phyloP scores from a whole-genome alignment of 2,113 vertebrate genomes.

The Ciconia maguari region DNA sequence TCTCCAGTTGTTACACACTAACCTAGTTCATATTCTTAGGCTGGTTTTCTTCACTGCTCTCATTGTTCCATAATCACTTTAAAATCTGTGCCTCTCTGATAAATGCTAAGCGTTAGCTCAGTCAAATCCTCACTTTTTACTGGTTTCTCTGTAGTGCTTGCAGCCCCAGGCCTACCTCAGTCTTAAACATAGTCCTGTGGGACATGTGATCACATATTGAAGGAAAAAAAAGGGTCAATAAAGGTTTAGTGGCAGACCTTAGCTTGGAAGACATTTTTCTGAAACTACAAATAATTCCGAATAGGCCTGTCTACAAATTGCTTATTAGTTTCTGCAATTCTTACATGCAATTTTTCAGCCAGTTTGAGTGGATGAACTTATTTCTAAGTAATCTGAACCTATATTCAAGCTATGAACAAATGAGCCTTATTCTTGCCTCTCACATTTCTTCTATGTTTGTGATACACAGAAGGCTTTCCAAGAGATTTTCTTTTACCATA shows the following conservation, averaged over 20 bases:
- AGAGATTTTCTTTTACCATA: neutral
- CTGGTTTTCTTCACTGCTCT: neutral
- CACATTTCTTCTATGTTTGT: neutral
- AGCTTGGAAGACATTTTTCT: neutral
- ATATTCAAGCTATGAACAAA: neutral
- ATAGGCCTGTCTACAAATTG: neutral
- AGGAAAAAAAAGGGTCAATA: neutral
- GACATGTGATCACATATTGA: neutral
- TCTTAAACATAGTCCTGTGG: neutral
- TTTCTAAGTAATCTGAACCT: neutral
- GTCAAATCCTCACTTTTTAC: neutral
- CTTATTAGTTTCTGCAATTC: neutral
- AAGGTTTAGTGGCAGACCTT: neutral
- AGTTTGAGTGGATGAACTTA: neutral
- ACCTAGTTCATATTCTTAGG: neutral
- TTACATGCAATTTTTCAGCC: neutral
- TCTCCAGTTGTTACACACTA: neutral
- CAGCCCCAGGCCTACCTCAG: neutral
- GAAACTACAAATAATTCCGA: neutral
- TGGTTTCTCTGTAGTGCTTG: neutral
- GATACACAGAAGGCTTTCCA: neutral
- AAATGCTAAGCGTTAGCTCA: neutral
- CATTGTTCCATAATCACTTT: neutral
- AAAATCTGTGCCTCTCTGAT: neutral
- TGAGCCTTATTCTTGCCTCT: neutral